Evolutionary conservation across 2,113 vertebrate species (phyloP).

Genomic region (Trematomus loennbergii): DNA sequence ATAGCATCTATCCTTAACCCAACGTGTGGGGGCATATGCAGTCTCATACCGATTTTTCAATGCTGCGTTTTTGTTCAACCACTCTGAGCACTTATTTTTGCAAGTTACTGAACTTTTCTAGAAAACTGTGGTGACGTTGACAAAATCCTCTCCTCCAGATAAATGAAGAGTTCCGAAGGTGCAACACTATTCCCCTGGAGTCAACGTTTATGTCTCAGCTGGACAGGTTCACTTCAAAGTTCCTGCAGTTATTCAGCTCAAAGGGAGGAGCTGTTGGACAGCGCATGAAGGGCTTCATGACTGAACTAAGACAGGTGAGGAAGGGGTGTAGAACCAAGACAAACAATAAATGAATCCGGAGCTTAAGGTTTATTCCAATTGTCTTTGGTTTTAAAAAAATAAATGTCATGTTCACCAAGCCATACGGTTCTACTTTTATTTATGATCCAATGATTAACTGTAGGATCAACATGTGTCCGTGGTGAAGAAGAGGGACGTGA

Average conservation of each 20-base stretch:
- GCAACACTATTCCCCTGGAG: constrained; percentile 35
- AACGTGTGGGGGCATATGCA: too few relatives aligned
- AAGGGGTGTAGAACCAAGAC: too few relatives aligned
- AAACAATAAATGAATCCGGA: too few relatives aligned
- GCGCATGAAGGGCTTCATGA: constrained; percentile 23
- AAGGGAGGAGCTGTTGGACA: constrained; percentile 40
- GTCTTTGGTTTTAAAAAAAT: too few relatives aligned
- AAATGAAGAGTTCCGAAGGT: constrained; percentile 43
- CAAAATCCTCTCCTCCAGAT: constrained; percentile 20
- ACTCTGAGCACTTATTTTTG: too few relatives aligned
- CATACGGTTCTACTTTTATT: not conserved
- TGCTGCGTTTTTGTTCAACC: too few relatives aligned
- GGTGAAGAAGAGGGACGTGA: constrained; percentile 47
- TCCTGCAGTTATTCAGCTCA: constrained; percentile 33
- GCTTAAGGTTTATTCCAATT: too few relatives aligned
- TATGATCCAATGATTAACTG: not conserved
- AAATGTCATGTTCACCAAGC: too few relatives aligned
- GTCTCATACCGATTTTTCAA: too few relatives aligned
- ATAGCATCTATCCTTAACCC: too few relatives aligned
- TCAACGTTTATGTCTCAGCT: constrained; percentile 29
- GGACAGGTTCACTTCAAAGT: constrained; percentile 34
- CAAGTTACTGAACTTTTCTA: too few relatives aligned
- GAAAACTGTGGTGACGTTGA: too few relatives aligned
- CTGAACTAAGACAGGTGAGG: constrained; percentile 34
- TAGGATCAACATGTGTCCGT: constrained; percentile 38